Conservation (phyloP, 2,888 invertebrate species). For the Ectemnius cavifrons region DNA sequence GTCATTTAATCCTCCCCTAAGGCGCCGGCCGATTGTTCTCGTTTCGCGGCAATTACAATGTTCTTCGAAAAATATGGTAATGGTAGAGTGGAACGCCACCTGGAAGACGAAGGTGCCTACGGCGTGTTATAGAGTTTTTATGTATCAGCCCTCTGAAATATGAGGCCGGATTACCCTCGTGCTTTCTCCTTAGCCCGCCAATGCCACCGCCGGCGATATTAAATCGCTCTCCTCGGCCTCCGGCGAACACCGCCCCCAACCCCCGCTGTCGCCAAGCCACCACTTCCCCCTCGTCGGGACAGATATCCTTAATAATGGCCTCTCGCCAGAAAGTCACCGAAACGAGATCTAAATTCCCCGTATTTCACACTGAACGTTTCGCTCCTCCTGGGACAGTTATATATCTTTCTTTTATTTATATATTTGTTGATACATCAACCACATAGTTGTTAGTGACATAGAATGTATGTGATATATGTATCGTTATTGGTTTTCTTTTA, state of each 20-base stretch:
- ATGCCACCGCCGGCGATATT: constrained; percentile 31
- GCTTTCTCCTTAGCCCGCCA: constrained; percentile 11
- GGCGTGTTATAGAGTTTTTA: constrained; percentile 49
- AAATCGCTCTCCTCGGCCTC: constrained; percentile 29
- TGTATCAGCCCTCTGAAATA: constrained; percentile 46
- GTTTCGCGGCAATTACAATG: constrained; percentile 23
- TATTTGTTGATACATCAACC: too few species aligned
- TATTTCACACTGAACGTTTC: not conserved
- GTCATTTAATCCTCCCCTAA: constrained; percentile 51
- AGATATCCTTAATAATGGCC: constrained; percentile 29
- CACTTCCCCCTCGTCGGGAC: constrained; percentile 4
- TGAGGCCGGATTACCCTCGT: constrained; percentile 36
- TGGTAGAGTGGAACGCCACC: constrained; percentile 22
- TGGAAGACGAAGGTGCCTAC: constrained; percentile 20
- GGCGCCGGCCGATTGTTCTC: constrained; percentile 61
- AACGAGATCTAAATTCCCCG: constrained; percentile 7
- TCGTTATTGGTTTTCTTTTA: too few species aligned
- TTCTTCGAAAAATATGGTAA: constrained; percentile 32
- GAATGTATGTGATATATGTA: too few species aligned
- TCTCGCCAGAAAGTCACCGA: constrained; percentile 10
- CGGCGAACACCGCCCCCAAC: constrained; percentile 3
- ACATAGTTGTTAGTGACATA: too few species aligned
- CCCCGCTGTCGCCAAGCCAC: not conserved
- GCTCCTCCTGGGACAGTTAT: too few species aligned
- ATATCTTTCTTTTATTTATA: too few species aligned